A percentile compares a stretch with the other conserved stretches of the same genome.
phyloP scores from a whole-genome alignment of 2,113 vertebrate species.

The Gorsachius goisagi region DNA sequence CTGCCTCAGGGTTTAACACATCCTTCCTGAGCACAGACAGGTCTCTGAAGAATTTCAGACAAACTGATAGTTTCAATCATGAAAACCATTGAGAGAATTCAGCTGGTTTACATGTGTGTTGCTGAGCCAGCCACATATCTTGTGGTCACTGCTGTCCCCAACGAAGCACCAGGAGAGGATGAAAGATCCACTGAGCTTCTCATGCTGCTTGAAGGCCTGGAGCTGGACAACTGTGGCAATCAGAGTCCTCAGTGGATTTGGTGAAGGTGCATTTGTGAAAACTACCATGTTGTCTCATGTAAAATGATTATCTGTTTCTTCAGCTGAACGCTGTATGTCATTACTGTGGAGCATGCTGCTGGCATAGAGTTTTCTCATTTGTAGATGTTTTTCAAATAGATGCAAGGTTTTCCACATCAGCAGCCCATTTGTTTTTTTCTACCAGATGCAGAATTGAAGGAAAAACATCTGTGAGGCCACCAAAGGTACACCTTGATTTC shows the following conservation, averaged over 20 bases:
- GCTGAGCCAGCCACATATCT: not conserved
- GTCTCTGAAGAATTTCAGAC: not conserved
- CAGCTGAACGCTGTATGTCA: fast-evolving
- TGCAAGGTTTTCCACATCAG: fast-evolving
- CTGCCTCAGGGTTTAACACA: not conserved
- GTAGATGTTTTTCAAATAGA: fast-evolving
- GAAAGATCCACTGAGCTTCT: not conserved
- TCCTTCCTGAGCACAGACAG: not conserved
- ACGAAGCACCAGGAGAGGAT: not conserved
- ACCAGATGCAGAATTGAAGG: not conserved
- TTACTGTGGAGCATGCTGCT: not conserved
- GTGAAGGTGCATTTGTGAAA: not conserved
- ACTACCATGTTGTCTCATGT: not conserved
- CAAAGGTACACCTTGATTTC: not conserved
- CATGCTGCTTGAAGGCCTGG: not conserved
- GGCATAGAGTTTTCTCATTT: not conserved
- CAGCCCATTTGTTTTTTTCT: fast-evolving
- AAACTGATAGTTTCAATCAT: not conserved
- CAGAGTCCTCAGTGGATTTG: fast-evolving
- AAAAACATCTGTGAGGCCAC: not conserved
- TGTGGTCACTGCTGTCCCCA: not conserved
- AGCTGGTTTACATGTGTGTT: not conserved
- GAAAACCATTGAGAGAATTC: not conserved
- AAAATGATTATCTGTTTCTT: not conserved
- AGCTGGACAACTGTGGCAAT: not conserved